Percentiles rank a stretch among this genome's conserved stretches.
phyloP scores from a whole-genome alignment of 2,888 invertebrate genomes.

The Diaperis boleti region DNA sequence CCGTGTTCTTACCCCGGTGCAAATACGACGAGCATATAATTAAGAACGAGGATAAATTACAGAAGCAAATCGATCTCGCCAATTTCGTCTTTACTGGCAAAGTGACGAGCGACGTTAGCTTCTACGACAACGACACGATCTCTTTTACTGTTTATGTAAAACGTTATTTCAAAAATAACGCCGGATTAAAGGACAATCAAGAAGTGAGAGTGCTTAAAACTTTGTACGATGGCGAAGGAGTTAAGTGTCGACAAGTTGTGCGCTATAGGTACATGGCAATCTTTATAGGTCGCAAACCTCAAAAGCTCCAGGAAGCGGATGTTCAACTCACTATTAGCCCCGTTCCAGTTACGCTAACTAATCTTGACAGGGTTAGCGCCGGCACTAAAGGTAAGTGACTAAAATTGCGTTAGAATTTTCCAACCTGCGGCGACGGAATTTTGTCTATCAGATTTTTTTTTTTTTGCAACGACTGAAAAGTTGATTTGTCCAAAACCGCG shows the following conservation, averaged over 20 bases:
- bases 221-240: constrained; percentile 62
- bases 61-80: constrained; percentile 54
- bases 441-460: background rate
- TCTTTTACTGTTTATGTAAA: constrained; percentile 61
- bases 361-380: constrained; percentile 65
- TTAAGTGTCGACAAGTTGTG: constrained; percentile 62
- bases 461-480: background rate
- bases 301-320: constrained; percentile 55
- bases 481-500: background rate
- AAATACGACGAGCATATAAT: constrained; percentile 62
- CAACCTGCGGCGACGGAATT: background rate
- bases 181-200: constrained; percentile 54
- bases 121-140: constrained; percentile 55
- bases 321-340: constrained; percentile 62
- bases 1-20: constrained; percentile 60
- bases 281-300: constrained; percentile 61
- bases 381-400: constrained; percentile 64
- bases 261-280: constrained; percentile 63
- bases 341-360: constrained; percentile 64
- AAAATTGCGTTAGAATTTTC: constrained; percentile 3
- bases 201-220: constrained; percentile 61
- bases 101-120: constrained; percentile 59
- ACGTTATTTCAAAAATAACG: constrained; percentile 61
- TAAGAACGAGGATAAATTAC: constrained; percentile 57
- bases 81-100: constrained; percentile 64